Conservation (phyloP, 2,888 invertebrate species). For the Rhamnusium bicolor region DNA sequence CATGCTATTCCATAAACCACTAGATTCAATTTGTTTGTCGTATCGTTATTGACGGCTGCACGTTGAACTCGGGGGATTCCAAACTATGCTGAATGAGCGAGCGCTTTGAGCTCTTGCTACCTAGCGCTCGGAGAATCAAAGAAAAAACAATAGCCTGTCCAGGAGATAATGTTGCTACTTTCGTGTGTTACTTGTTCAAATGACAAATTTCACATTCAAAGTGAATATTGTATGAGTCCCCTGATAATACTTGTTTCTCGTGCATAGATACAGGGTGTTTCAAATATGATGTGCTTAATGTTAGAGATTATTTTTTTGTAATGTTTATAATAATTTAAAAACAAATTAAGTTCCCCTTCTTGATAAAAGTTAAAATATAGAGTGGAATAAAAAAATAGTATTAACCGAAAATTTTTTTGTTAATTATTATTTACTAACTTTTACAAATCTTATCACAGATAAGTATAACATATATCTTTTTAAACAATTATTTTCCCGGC, state of each 20-base stretch:
- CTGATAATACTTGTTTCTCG: neutral
- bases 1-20: constrained; percentile 56
- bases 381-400: too few species aligned
- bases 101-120: constrained; percentile 16
- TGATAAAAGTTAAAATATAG: too few species aligned
- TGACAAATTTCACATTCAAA: neutral
- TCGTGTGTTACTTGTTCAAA: neutral
- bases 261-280: too few species aligned
- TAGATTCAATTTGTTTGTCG: constrained; percentile 65
- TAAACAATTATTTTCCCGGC: too few species aligned
- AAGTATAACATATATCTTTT: too few species aligned
- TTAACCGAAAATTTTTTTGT: too few species aligned
- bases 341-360: too few species aligned
- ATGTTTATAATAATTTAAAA: too few species aligned
- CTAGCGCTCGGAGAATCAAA: neutral
- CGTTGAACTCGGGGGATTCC: constrained; percentile 47
- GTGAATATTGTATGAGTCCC: neutral
- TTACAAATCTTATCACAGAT: too few species aligned
- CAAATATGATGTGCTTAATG: too few species aligned
- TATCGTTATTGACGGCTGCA: constrained; percentile 63
- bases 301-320: too few species aligned
- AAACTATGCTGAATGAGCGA: constrained; percentile 24
- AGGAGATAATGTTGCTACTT: neutral
- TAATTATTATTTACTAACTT: too few species aligned
- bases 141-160: constrained; percentile 1